A percentile compares a stretch with the other conserved stretches of the same genome.
Evolutionary conservation across 2,888 invertebrate species (phyloP).

Genomic region (Phymatocera aterrima): DNA sequence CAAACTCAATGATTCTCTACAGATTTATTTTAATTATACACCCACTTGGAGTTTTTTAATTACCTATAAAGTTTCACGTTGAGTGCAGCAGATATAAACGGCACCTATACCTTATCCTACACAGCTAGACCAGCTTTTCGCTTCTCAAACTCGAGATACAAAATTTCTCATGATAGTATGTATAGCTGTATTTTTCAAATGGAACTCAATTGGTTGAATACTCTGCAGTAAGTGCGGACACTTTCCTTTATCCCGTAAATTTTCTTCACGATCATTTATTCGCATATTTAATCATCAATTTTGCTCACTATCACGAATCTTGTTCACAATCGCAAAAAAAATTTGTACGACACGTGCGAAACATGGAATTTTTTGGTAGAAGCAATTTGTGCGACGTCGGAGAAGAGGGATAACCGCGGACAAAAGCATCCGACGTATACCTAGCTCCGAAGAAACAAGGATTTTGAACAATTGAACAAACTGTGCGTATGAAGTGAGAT

Average conservation of each 20-base stretch:
- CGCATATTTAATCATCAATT: no score
- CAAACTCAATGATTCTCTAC: background rate
- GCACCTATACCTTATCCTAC: background rate
- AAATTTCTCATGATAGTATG: background rate
- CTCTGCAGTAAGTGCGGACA: no score
- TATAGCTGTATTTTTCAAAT: no score
- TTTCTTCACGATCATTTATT: no score
- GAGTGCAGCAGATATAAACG: background rate
- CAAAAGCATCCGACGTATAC: background rate
- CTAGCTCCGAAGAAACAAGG: background rate
- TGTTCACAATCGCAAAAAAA: background rate
- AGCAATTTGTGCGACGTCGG: background rate
- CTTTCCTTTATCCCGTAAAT: no score
- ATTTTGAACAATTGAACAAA: background rate
- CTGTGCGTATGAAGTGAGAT: background rate
- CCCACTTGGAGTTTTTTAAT: background rate
- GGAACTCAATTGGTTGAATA: no score
- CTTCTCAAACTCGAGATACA: background rate
- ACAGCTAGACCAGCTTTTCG: background rate
- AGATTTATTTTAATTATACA: conserved; percentile 7
- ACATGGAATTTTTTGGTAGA: background rate
- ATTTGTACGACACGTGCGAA: background rate
- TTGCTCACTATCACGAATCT: no score
- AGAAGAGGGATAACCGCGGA: background rate
- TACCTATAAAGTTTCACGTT: conserved; percentile 11